Conservation (phyloP, 2,797 vertebrate species). For the Fratercula arctica region DNA sequence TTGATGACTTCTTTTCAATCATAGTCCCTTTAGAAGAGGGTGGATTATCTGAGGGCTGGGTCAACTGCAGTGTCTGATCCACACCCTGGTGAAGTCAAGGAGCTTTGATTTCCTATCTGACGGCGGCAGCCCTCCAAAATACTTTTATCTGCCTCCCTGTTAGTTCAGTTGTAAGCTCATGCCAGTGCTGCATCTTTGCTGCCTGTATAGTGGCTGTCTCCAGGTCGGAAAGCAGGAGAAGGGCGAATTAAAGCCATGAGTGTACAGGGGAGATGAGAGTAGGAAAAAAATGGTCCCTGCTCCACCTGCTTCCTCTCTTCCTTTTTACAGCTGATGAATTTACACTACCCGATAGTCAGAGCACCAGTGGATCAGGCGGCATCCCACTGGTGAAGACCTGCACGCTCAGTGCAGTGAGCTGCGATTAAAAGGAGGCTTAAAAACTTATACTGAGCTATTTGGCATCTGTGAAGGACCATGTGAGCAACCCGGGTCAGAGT, state of each 20-base stretch:
- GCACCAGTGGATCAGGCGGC: not conserved
- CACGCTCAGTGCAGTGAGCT: rapidly evolving
- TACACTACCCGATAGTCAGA: not conserved
- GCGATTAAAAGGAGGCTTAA: not conserved
- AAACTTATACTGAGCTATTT: not conserved
- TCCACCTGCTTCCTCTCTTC: not conserved
- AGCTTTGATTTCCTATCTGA: not conserved
- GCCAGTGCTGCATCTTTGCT: not conserved
- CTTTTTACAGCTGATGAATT: not conserved
- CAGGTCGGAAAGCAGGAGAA: rapidly evolving
- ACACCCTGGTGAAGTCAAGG: not conserved
- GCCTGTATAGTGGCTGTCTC: not conserved
- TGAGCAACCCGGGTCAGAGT: not conserved
- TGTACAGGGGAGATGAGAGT: not conserved
- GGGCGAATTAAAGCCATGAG: not conserved
- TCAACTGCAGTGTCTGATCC: not conserved
- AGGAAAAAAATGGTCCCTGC: not conserved
- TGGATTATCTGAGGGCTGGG: not conserved
- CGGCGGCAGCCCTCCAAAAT: not conserved
- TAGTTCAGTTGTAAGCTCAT: not conserved
- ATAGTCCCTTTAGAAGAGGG: not conserved
- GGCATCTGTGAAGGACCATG: not conserved
- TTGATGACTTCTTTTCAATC: not conserved
- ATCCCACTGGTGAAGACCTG: not conserved
- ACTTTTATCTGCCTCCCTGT: not conserved